Evolutionary conservation across 2,888 invertebrate genomes (phyloP), one percentile per base, ranked within the genome.

Genomic region (Eubasilissa splendida): DNA sequence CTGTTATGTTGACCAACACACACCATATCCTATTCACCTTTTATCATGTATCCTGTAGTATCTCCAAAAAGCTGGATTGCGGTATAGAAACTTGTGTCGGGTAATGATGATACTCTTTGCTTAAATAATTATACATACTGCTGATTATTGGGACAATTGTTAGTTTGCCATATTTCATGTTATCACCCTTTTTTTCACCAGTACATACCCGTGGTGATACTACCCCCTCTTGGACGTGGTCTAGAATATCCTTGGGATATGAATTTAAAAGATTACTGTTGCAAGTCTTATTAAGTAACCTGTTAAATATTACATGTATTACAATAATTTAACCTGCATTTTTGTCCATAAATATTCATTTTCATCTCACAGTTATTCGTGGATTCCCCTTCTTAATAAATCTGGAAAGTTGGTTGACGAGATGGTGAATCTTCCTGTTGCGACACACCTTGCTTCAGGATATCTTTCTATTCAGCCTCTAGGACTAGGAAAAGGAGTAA

Each of bases 11-110:
- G 75, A 94, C 96, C 63, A 89, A 94, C 0, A 93, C 94, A 76
- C 99, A 99, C 88, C 99, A 99, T 87, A 89, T 99, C 79, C 91
- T 99, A 76, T 99, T 99, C 89, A 96, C 96, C 4, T 99, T 99
- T 89, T 95, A 96, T 86, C 99, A 99, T 88, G 96, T 99, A 82
- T 97, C 97, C 82, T 98, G 99, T 87, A 96, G 97, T 88, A 92
- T 95, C 84, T 92, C 95, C 75, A 95, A 95, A 88, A 95, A 95
- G 86, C 93, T 94, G 77, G 95, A 95, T 84, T 92, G 93, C 54
- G 93, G 93, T 80, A 92, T 95, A 14, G 96, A 96, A 87, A 95
- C 93, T 84, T 94, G 96, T 85, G 96, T 99, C 77, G 99, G 99
- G 82, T 91, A 85, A 87, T 42, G 22, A 22, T 22, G 22, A 22